phyloP scores from a whole-genome alignment of 2,888 invertebrate species.

The Minunthozetes semirufus region DNA sequence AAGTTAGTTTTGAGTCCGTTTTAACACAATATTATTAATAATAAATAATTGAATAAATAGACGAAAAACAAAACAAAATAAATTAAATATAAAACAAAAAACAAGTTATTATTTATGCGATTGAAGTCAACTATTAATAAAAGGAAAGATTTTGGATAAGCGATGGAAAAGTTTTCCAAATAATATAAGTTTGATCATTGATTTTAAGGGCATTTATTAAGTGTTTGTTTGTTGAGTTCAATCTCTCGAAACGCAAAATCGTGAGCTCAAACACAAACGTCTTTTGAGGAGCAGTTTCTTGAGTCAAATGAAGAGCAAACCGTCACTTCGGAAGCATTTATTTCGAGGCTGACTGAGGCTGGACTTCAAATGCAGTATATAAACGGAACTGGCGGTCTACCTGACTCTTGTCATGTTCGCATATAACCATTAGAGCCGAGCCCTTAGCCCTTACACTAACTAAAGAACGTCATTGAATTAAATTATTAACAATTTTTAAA shows the following conservation, averaged over 20 bases:
- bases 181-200: neutral
- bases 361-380: neutral
- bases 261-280: neutral
- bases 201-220: neutral
- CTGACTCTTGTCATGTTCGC: constrained; percentile 7
- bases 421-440: neutral
- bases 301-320: neutral
- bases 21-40: neutral
- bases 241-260: neutral
- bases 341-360: neutral
- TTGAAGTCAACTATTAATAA: neutral
- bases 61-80: neutral
- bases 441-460: neutral
- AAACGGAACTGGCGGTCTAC: constrained; percentile 21
- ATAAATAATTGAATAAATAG: neutral
- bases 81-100: neutral
- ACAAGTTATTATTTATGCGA: neutral
- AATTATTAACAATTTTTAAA: constrained; percentile 13
- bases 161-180: neutral
- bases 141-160: neutral
- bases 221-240: neutral
- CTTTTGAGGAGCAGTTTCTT: neutral
- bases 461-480: constrained; percentile 21
- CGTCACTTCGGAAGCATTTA: constrained; percentile 9
- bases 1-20: neutral